Evolutionary conservation across 2,113 vertebrate genomes (phyloP).

Genomic region (Promerops cafer): DNA sequence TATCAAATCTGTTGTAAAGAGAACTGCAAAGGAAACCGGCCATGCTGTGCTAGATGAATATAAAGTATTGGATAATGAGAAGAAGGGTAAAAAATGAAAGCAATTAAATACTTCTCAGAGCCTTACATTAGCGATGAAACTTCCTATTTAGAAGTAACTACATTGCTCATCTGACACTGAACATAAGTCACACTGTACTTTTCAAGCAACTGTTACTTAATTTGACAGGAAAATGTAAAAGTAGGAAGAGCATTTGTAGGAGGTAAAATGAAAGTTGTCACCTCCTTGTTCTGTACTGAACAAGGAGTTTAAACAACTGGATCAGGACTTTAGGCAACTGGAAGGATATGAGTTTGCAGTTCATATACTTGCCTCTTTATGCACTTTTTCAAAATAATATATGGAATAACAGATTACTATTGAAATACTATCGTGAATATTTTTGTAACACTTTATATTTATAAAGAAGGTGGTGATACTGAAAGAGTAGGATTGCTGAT

Average conservation of each 20-base stretch:
- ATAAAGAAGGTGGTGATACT: constrained; percentile 22
- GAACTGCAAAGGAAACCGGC: constrained; percentile 89
- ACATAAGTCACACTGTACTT: constrained; percentile 30
- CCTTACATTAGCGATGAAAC: constrained; percentile 40
- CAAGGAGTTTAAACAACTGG: not conserved
- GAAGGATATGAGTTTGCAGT: not conserved
- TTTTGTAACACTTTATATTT: constrained; percentile 68
- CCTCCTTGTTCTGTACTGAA: not conserved
- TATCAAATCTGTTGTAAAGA: constrained; percentile 92
- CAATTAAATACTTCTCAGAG: constrained; percentile 13
- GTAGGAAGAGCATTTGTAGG: not conserved
- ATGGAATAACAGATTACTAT: not conserved
- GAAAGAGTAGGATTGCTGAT: not conserved
- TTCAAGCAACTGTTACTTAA: constrained; percentile 15
- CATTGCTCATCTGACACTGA: not conserved
- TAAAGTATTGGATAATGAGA: constrained; percentile 73
- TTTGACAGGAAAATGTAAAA: not conserved
- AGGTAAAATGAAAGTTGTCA: not conserved
- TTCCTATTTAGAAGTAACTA: constrained; percentile 24
- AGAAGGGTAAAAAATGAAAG: constrained; percentile 53
- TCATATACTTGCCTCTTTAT: not conserved
- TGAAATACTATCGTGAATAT: constrained; percentile 39
- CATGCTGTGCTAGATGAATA: constrained; percentile 89
- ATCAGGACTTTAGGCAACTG: not conserved
- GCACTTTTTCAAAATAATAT: constrained; percentile 18